Evolutionary conservation across 2,888 invertebrate genomes (phyloP).

Genomic region (Harpalus rubripes): DNA sequence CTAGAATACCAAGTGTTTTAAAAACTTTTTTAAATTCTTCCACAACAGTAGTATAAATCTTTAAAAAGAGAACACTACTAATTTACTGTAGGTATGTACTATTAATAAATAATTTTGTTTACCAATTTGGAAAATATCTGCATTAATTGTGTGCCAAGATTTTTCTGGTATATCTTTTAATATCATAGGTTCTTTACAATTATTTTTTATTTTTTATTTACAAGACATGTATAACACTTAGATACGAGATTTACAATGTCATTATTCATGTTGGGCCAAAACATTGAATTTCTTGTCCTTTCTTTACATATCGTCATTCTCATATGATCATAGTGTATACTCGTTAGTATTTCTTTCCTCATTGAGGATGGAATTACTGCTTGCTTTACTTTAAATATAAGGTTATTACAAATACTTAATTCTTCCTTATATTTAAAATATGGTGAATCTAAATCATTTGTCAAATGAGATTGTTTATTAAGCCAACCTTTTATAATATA

Average conservation of each 20-base stretch:
- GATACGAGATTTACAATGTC: not conserved
- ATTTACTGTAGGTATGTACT: slow-evolving; percentile 70
- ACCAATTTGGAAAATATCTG: slow-evolving; percentile 69
- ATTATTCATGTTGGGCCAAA: slow-evolving; percentile 48
- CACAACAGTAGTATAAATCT: slow-evolving; percentile 65
- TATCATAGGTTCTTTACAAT: slow-evolving; percentile 65
- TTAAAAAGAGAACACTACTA: slow-evolving; percentile 64
- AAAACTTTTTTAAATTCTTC: not conserved
- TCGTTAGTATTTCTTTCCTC: slow-evolving; percentile 11
- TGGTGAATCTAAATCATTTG: slow-evolving; percentile 22
- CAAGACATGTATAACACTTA: slow-evolving; percentile 56
- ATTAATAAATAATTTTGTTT: slow-evolving; percentile 70
- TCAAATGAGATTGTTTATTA: not conserved
- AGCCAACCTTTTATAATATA: slow-evolving; percentile 49
- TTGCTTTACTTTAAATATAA: slow-evolving; percentile 53
- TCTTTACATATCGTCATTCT: slow-evolving; percentile 19
- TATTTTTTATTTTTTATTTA: slow-evolving; percentile 19
- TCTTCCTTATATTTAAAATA: slow-evolving; percentile 48
- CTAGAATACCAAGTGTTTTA: slow-evolving; percentile 42
- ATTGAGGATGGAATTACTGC: slow-evolving; percentile 37
- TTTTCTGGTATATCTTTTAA: slow-evolving; percentile 68
- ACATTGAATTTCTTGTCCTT: slow-evolving; percentile 7
- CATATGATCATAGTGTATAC: slow-evolving; percentile 4
- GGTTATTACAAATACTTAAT: slow-evolving; percentile 35
- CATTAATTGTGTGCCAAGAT: slow-evolving; percentile 67